A percentile compares a stretch with the other conserved stretches of the same genome.
Conservation (phyloP, 2,113 vertebrate genomes). For the Upupa epops region DNA sequence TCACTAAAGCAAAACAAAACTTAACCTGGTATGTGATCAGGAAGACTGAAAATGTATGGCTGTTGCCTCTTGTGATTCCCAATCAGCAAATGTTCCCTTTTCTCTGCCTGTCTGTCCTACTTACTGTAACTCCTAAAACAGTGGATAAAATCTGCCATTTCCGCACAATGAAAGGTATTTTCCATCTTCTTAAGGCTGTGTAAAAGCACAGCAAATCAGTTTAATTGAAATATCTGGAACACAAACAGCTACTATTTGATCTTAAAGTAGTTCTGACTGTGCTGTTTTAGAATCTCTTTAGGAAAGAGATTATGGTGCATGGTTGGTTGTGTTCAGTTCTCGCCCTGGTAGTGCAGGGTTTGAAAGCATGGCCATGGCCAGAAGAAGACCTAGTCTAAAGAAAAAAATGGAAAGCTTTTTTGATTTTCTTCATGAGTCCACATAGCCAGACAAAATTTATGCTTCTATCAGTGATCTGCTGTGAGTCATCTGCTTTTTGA, state of each 20-base stretch:
- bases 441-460: background rate
- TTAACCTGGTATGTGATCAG: background rate
- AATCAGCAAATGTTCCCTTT: background rate
- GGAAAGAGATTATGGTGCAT: background rate
- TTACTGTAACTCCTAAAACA: background rate
- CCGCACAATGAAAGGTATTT: background rate
- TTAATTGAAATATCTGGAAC: background rate
- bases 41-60: background rate
- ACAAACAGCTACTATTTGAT: rapidly evolving
- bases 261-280: background rate
- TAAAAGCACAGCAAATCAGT: background rate
- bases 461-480: background rate
- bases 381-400: background rate
- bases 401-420: background rate
- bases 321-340: background rate
- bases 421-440: background rate
- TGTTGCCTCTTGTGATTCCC: background rate
- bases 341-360: background rate
- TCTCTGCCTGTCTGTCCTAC: background rate
- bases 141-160: background rate
- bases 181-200: background rate
- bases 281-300: background rate
- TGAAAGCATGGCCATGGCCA: background rate
- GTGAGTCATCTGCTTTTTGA: background rate
- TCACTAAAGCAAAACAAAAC: slow-evolving; percentile 5